Conservation (phyloP, 2,888 invertebrate species). For the Lysandra coridon region DNA sequence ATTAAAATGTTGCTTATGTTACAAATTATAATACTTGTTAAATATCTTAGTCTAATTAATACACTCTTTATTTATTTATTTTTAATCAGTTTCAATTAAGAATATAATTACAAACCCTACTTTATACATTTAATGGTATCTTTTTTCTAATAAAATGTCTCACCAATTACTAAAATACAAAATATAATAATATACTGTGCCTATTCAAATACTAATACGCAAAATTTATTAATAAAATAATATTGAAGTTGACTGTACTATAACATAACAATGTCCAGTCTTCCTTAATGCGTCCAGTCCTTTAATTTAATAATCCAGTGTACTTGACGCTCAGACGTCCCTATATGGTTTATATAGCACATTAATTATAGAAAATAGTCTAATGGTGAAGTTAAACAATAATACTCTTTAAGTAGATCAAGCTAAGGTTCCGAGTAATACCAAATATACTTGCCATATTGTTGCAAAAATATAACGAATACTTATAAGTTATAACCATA, state of each 20-base stretch:
- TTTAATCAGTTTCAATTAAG: no score
- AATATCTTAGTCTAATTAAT: no score
- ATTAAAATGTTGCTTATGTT: no score
- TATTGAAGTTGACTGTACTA: neutral
- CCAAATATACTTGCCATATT: neutral
- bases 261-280: neutral
- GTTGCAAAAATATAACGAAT: neutral
- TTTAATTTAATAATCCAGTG: slow-evolving; percentile 33
- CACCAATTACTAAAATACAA: no score
- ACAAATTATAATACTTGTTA: no score
- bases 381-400: neutral
- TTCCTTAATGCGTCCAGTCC: neutral
- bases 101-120: no score
- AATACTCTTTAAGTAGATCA: neutral
- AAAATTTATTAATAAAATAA: neutral
- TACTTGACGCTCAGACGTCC: slow-evolving; percentile 38
- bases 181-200: no score
- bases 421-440: neutral
- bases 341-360: slow-evolving; percentile 46
- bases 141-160: no score
- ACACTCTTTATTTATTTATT: no score
- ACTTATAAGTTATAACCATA: no score
- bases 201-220: neutral
- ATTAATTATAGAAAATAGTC: slow-evolving; percentile 46
- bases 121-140: no score